phyloP scores from a whole-genome alignment of 2,113 vertebrate species.

The Loxodonta africana region DNA sequence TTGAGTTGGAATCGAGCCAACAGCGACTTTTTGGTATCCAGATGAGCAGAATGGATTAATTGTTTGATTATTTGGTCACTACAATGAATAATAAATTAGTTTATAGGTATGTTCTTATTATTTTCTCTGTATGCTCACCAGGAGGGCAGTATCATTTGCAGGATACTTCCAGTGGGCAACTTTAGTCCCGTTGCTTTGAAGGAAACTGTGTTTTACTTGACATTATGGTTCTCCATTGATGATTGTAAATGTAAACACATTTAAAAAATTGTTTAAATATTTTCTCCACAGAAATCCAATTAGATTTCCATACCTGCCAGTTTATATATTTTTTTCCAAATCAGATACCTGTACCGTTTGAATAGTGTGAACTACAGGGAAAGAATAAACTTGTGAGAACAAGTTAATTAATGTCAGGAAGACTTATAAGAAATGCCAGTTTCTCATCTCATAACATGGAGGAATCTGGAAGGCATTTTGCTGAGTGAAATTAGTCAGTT shows the following conservation, averaged over 20 bases:
- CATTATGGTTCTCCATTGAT: not conserved
- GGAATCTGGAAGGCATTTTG: too few relatives aligned
- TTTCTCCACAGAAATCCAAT: conserved; percentile 14
- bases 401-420: conserved; percentile 44
- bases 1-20: too few relatives aligned
- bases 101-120: not conserved
- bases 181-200: not conserved
- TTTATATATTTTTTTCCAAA: not conserved
- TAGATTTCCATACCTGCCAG: not conserved
- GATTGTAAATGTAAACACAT: not conserved
- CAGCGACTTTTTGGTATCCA: not conserved
- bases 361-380: not conserved
- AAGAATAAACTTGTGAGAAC: conserved; percentile 57
- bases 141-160: conserved; percentile 8
- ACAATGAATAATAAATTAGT: not conserved
- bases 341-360: not conserved
- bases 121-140: not conserved
- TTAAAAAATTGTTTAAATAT: not conserved
- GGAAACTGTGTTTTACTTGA: not conserved
- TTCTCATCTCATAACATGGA: too few relatives aligned
- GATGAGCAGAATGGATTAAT: not conserved
- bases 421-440: not conserved
- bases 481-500: too few relatives aligned
- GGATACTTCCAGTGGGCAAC: not conserved
- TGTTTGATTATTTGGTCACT: conserved; percentile 14